Percentiles rank a stretch among this genome's conserved stretches.
These are phyloP conservation scores for Rhyacichthys aspro DNA, from an alignment of 2,797 vertebrate species.

Conservation along the genomic window DNA sequence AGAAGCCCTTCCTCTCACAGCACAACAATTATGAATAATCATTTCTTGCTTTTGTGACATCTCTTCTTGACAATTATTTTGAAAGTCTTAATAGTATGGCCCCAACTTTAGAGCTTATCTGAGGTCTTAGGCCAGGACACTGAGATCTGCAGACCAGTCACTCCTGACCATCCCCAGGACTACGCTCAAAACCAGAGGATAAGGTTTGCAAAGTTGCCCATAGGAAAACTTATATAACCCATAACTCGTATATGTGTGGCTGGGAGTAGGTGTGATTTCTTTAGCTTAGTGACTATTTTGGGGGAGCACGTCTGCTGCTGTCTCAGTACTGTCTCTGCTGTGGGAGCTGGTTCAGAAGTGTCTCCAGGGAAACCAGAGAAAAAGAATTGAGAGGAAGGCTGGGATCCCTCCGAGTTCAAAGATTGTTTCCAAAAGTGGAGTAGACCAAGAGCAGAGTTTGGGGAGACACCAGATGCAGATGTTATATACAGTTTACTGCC, in stretches of 20 bases:
- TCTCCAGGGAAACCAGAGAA: constrained; percentile 34
- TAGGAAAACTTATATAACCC: background rate
- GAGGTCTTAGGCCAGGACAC: too few relatives aligned
- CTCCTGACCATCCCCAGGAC: too few relatives aligned
- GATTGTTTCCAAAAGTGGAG: constrained; percentile 31
- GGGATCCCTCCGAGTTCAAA: constrained; percentile 29
- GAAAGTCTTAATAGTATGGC: too few relatives aligned
- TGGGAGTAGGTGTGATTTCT: constrained; percentile 16
- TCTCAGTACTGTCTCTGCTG: constrained; percentile 33
- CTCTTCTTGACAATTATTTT: too few relatives aligned
- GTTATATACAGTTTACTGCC: background rate
- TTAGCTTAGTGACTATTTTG: constrained; percentile 43
- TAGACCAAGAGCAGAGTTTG: constrained; percentile 9
- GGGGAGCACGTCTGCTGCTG: constrained; percentile 25
- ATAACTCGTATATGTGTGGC: background rate
- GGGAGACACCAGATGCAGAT: background rate
- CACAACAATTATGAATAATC: too few relatives aligned
- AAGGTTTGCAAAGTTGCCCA: too few relatives aligned
- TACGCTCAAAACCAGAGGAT: too few relatives aligned
- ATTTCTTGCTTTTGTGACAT: too few relatives aligned
- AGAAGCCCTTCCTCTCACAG: too few relatives aligned
- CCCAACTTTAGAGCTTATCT: too few relatives aligned
- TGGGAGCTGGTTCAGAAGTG: constrained; percentile 30
- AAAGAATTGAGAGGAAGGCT: background rate
- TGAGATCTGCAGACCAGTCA: too few relatives aligned